Evolutionary conservation across 2,113 vertebrate species (phyloP).

Genomic region (Leptosomus discolor): DNA sequence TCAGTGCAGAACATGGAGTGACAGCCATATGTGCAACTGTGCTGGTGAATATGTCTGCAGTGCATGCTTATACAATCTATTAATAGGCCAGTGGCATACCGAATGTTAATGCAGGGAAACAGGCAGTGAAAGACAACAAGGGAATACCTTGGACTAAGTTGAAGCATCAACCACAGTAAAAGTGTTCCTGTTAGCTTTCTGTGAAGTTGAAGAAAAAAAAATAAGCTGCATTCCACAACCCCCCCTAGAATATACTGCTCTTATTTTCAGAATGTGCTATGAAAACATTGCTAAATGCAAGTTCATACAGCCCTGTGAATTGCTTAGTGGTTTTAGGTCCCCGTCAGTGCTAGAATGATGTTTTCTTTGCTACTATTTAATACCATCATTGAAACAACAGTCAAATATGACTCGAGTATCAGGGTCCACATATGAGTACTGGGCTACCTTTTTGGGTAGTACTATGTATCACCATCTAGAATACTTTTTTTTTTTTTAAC

Average conservation of each 20-base stretch:
- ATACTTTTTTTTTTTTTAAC: neutral
- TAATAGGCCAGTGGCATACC: slow-evolving; percentile 18
- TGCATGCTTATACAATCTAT: slow-evolving; percentile 51
- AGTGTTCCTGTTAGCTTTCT: neutral
- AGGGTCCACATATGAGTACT: neutral
- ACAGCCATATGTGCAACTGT: slow-evolving; percentile 53
- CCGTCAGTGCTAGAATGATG: neutral
- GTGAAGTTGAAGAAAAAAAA: neutral
- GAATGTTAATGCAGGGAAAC: slow-evolving; percentile 39
- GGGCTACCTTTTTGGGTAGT: neutral
- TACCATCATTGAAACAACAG: neutral
- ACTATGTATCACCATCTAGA: neutral
- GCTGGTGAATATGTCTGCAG: slow-evolving; percentile 38
- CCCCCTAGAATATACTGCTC: neutral
- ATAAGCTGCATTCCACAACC: neutral
- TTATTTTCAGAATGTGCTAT: neutral
- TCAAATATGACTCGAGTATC: neutral
- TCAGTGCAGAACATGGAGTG: slow-evolving; percentile 37
- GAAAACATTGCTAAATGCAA: neutral
- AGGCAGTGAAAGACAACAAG: slow-evolving; percentile 22
- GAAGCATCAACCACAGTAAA: neutral
- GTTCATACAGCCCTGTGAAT: neutral
- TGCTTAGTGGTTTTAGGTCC: neutral
- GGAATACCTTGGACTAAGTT: neutral
- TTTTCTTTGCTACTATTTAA: neutral